Base-by-base conservation (phyloP, 2,113 vertebrate species). In the Pelodiscus sinensis region DNA sequence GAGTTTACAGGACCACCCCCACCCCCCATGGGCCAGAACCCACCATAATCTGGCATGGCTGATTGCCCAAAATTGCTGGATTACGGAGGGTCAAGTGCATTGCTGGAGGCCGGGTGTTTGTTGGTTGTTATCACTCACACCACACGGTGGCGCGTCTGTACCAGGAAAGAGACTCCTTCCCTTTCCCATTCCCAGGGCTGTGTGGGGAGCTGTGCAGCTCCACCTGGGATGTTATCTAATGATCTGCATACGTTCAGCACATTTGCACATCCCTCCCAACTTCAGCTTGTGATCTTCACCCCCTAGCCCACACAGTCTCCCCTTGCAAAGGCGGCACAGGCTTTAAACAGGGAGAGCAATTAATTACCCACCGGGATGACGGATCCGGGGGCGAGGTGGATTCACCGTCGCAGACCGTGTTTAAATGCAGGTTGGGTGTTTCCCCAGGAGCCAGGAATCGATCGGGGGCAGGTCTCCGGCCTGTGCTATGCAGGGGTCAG, bases 331-430 rank as follows among this genome's bases (percentile, higher is more conserved):
- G 27, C 13, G 58, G 58, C 25, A 14, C 24, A 62, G 12, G 4
- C 13, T 62, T 62, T 62, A 29, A 6, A 27, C 25, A 29, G 24
- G 57, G 24, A 25, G 14, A 16, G 62, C 7, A 65, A 65, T 31
- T 14, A 65, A 65, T 31, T 31, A 9, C 16, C 31, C 65, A 16
- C 31, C 4, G 65, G 65, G 31, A 9, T 8, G 4, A 16, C 31
- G 4, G 15, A 68, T 4, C 31, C 8, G 14, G 29, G 31, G 65
- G 15, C 7, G 14, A 16, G 31, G 16, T 11, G 65, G 65, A 19
- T 9, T n/a, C 31, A 18, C 16, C 2, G 8, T 9, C n/a, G 21
- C 16, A 4, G 65, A 68, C 8, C 16, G 1, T 2, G 16, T 68
- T 19, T 4, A n/a, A n/a, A 68, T n/a, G 31, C 15, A 68, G 18